These are phyloP conservation scores for Scomber scombrus DNA, from an alignment of 2,113 vertebrate genomes.

Conservation along the genomic window DNA sequence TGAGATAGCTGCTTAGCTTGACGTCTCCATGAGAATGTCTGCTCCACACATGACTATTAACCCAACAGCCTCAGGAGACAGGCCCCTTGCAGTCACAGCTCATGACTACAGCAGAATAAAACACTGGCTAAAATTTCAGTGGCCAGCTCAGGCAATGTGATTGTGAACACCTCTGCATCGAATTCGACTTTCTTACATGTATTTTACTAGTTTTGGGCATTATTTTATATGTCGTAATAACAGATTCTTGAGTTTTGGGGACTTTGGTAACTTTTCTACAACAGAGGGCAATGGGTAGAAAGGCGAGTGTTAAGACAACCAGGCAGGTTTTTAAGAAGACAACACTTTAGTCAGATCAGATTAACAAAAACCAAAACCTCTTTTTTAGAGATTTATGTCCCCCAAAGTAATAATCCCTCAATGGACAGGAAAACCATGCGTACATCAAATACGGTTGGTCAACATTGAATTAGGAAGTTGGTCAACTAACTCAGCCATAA, in stretches of 20 bases:
- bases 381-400: too few relatives aligned
- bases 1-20: conserved; percentile 42
- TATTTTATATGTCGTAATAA: not conserved
- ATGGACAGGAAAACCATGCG: too few relatives aligned
- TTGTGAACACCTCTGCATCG: not conserved
- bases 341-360: too few relatives aligned
- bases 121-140: not conserved
- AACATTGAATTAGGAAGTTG: not conserved
- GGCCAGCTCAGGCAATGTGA: conserved; percentile 1
- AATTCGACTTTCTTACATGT: not conserved
- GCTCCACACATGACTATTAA: conserved; percentile 44
- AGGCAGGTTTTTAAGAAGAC: too few relatives aligned
- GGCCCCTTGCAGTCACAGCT: not conserved
- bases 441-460: not conserved
- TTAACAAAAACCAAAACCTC: too few relatives aligned
- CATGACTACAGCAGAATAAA: not conserved
- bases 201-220: not conserved
- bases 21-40: conserved; percentile 56
- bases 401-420: not conserved
- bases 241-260: too few relatives aligned
- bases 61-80: conserved; percentile 10
- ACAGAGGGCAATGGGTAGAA: too few relatives aligned
- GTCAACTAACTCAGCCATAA: not conserved
- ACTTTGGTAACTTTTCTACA: too few relatives aligned
- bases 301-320: too few relatives aligned